Evolutionary conservation across 2,797 vertebrate genomes (phyloP), one percentile per base, ranked within the genome.

Genomic region (Acomys russatus): DNA sequence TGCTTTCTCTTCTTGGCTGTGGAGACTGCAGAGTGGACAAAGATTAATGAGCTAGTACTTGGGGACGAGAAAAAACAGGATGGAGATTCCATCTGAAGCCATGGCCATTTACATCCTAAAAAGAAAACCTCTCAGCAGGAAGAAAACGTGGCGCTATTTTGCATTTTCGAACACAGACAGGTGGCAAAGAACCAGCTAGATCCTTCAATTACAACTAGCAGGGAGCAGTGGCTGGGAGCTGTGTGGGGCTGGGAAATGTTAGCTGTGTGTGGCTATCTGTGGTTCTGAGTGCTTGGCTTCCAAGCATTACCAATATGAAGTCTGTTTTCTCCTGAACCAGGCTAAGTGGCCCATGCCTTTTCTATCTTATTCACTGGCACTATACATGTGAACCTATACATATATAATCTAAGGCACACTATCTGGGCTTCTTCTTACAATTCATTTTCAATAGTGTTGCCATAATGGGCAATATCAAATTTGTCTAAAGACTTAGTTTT

Each of bases 21-120:
- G 73, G 59, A 92, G 14, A 38, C 44, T 56, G 63, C n/a, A 85
- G 94, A 79, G 94, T n/a, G 96, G 83, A 35, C 87, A 97, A 93
- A 96, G 88, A 93, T 7, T 61, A 61, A 93, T 68, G 51, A 28
- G 64, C 85, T 94, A 28, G 59, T 93, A 51, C 30, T 94, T 10
- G 30, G 94, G 74, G 38, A 88, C 15, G 15, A 66, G 59, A 51
- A 90, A 22, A 49, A 79, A 25, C 79, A 90, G 70, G 30, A 90
- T 84, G 95, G 93, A 93, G 6, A 70, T 33, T 0, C 54, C 94
- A 88, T 71, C 59, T 87, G 94, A 93, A 10, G 0, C 1, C 0
- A 54, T 33, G 77, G 61, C 23, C 59, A 91, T 68, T 73, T 94
- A 56, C 49, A 94, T 63, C 70, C 74, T 82, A 33, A 80, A 84